Evolutionary conservation across 1,140 invertebrate genomes (phyloP).

Genomic region (Maniola jurtina): DNA sequence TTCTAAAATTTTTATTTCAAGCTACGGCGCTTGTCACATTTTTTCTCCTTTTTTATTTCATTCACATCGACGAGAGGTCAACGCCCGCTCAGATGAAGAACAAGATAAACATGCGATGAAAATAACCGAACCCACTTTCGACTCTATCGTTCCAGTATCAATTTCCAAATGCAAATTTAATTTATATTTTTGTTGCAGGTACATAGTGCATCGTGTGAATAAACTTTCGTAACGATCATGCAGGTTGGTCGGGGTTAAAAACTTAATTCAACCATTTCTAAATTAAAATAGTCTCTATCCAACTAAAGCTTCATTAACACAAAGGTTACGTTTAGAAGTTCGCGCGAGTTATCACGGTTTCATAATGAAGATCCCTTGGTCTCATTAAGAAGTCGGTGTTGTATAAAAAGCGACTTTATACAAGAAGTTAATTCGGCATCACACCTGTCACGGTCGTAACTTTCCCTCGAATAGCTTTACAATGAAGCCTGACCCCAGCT

Average conservation of each 20-base stretch:
- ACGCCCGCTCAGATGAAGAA: constrained; percentile 1
- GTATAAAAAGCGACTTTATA: constrained; percentile 71
- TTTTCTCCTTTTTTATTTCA: constrained; percentile 14
- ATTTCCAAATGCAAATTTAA: background rate
- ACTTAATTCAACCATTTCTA: too few species aligned
- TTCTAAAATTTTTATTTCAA: background rate
- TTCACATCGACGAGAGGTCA: constrained; percentile 14
- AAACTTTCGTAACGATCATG: constrained; percentile 14
- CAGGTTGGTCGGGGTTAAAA: constrained; percentile 48
- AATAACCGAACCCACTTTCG: background rate
- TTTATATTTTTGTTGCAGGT: constrained; percentile 50
- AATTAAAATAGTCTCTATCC: background rate
- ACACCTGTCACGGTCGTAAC: constrained; percentile 76
- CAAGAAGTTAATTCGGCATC: constrained; percentile 74
- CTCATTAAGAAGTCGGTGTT: constrained; percentile 65
- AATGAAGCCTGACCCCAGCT: constrained; percentile 63
- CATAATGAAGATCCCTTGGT: constrained; percentile 57
- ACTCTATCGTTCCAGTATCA: background rate
- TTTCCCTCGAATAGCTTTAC: constrained; percentile 66
- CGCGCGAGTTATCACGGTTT: constrained; percentile 31
- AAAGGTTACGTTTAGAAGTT: constrained; percentile 6
- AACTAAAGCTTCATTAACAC: constrained; percentile 2
- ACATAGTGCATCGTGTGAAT: constrained; percentile 28
- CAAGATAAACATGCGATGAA: background rate
- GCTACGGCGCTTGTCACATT: constrained; percentile 20